Conservation (phyloP, 2,888 invertebrate species). For the Oxytorus armatus region DNA sequence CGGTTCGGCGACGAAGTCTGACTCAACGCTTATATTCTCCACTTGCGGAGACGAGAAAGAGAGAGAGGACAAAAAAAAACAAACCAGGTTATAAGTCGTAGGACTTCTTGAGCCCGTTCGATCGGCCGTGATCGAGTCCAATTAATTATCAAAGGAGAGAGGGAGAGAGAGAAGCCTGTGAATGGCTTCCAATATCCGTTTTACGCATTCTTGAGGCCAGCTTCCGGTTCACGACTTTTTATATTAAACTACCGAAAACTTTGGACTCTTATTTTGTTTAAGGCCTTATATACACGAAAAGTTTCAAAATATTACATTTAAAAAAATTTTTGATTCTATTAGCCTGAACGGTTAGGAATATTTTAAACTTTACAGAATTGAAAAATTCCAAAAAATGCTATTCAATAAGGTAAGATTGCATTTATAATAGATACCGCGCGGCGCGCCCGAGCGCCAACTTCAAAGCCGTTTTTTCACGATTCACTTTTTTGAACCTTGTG, state of each 20-base stretch:
- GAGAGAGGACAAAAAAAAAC: slow-evolving; percentile 27
- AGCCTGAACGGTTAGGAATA: too few species aligned
- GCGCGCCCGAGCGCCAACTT: too few species aligned
- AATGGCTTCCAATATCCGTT: slow-evolving; percentile 78
- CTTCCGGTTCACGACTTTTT: slow-evolving; percentile 55
- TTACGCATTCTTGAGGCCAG: slow-evolving; percentile 53
- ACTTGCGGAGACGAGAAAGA: slow-evolving; percentile 22
- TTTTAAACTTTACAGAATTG: too few species aligned
- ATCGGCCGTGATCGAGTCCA: slow-evolving; percentile 70
- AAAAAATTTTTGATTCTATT: too few species aligned
- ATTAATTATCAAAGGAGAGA: slow-evolving; percentile 75
- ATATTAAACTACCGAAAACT: slow-evolving; percentile 16
- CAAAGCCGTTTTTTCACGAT: too few species aligned
- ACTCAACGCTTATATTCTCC: slow-evolving; percentile 51
- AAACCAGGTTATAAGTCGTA: slow-evolving; percentile 66
- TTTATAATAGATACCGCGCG: too few species aligned
- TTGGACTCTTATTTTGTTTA: neutral
- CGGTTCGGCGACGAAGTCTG: slow-evolving; percentile 35
- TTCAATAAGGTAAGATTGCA: too few species aligned
- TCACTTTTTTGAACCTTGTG: too few species aligned
- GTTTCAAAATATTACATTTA: too few species aligned
- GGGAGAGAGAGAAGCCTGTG: too few species aligned
- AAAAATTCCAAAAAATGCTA: too few species aligned
- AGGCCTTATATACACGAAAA: too few species aligned
- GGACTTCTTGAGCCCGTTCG: slow-evolving; percentile 62